Evolutionary conservation across 2,797 vertebrate genomes (phyloP).

Genomic region (Steatocranus sp.): DNA sequence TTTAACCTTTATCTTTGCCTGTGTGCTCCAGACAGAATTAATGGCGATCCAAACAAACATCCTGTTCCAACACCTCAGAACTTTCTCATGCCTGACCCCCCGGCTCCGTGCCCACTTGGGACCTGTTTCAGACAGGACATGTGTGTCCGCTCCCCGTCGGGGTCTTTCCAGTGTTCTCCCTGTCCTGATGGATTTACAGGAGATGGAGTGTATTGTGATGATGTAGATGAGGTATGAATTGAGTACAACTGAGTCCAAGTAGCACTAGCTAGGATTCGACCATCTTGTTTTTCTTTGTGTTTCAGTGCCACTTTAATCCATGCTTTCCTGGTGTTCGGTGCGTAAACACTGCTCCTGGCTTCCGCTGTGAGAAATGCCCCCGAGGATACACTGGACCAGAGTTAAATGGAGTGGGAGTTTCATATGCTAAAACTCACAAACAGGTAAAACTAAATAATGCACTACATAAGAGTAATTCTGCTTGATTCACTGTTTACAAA

Average conservation of each 20-base stretch:
- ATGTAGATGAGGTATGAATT: conserved; percentile 87
- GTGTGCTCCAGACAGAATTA: conserved; percentile 23
- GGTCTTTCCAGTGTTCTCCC: conserved; percentile 81
- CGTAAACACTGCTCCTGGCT: conserved; percentile 88
- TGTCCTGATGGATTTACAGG: conserved; percentile 91
- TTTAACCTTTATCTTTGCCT: background rate
- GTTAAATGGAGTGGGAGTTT: conserved; percentile 83
- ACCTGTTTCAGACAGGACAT: conserved; percentile 87
- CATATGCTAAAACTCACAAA: conserved; percentile 83
- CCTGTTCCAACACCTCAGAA: conserved; percentile 1
- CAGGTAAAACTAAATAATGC: conserved; percentile 75
- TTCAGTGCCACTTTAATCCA: conserved; percentile 87
- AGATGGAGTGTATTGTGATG: conserved; percentile 88
- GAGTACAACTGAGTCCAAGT: background rate
- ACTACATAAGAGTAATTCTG: background rate
- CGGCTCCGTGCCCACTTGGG: conserved; percentile 73
- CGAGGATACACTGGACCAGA: conserved; percentile 83
- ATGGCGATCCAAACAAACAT: conserved; percentile 31
- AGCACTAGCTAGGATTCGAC: background rate
- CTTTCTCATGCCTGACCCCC: background rate
- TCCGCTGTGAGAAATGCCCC: conserved; percentile 88
- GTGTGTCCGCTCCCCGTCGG: conserved; percentile 77
- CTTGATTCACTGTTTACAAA: background rate
- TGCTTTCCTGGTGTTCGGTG: conserved; percentile 90
- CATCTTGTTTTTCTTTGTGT: background rate